phyloP scores from a whole-genome alignment of 2,797 vertebrate genomes.

The Loriculus beryllinus region DNA sequence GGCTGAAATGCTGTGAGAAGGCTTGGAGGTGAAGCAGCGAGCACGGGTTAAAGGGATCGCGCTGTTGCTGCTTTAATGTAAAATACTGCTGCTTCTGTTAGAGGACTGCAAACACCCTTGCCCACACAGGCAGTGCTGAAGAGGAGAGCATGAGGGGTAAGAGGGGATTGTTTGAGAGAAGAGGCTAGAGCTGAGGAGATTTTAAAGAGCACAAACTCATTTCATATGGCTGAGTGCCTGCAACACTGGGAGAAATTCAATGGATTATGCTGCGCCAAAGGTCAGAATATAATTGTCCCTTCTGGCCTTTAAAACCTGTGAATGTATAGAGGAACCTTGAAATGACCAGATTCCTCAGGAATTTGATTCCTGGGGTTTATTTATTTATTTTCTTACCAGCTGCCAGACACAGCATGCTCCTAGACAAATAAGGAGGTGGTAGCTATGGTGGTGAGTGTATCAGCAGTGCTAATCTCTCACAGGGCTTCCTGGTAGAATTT shows the following conservation, averaged over 20 bases:
- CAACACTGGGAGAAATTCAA: constrained; percentile 35
- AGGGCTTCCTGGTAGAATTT: background rate
- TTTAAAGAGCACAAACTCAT: constrained; percentile 42
- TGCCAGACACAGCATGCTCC: constrained; percentile 50
- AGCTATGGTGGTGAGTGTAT: background rate
- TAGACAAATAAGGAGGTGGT: constrained; percentile 32
- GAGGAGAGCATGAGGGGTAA: background rate
- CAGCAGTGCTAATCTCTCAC: background rate
- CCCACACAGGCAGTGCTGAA: background rate
- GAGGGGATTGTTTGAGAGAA: background rate
- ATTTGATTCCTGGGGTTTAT: constrained; percentile 60
- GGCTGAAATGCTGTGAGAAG: background rate
- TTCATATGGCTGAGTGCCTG: constrained; percentile 20
- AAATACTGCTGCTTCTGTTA: background rate
- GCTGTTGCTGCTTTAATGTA: background rate
- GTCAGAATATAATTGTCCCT: constrained; percentile 61
- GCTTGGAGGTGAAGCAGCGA: background rate
- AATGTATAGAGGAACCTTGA: constrained; percentile 43
- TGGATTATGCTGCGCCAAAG: constrained; percentile 45
- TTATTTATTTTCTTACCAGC: constrained; percentile 63
- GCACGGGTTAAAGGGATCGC: background rate
- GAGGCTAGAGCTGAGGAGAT: background rate
- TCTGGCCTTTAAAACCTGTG: constrained; percentile 54
- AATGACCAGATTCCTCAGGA: constrained; percentile 57
- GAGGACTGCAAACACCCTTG: background rate